phyloP scores from a whole-genome alignment of 2,888 invertebrate genomes.

The Cataglyphis cursor region DNA sequence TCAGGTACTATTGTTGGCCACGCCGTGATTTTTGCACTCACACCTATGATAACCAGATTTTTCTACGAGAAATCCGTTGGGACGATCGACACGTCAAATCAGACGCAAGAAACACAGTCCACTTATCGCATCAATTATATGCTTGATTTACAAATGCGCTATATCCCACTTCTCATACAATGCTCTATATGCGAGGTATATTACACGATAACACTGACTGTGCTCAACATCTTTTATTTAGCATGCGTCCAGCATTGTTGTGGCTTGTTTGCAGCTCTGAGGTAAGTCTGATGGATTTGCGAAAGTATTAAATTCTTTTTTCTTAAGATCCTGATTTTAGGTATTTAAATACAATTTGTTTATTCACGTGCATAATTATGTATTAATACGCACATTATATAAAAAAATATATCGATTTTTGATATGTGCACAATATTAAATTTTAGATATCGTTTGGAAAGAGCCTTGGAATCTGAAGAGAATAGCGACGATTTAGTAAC shows the following conservation, averaged over 20 bases:
- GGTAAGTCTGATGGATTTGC: neutral
- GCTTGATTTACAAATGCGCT: constrained; percentile 4
- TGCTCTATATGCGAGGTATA: neutral
- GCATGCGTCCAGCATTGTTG: constrained; percentile 22
- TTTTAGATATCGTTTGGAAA: constrained; percentile 34
- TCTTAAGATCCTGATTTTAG: neutral
- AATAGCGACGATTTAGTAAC: neutral
- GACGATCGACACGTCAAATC: neutral
- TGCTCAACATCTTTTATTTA: neutral
- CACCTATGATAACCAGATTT: neutral
- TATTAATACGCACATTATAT: neutral
- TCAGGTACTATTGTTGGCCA: neutral
- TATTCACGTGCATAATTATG: neutral
- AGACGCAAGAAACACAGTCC: neutral
- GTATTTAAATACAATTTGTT: neutral
- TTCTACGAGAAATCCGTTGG: neutral
- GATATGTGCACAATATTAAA: neutral
- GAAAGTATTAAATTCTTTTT: neutral
- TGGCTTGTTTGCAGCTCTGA: constrained; percentile 8
- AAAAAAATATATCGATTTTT: neutral
- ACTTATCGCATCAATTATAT: neutral
- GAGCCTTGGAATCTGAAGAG: neutral
- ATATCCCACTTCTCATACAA: neutral
- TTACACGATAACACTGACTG: neutral
- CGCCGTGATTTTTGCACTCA: neutral